Evolutionary conservation across 2,797 vertebrate species (phyloP).

Genomic region (Sorex maritimensis): DNA sequence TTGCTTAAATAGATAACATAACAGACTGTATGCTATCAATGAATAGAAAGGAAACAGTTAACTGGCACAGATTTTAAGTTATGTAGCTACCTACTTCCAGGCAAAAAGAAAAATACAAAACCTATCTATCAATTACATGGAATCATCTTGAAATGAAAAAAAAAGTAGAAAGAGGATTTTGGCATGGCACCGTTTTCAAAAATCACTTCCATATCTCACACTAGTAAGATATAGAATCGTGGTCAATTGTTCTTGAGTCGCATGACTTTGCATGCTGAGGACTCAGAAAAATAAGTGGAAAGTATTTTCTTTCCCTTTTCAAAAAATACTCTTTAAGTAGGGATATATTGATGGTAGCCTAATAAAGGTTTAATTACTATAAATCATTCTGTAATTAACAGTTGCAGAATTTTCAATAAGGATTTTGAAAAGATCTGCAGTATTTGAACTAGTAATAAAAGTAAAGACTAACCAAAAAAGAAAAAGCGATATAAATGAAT

Average conservation of each 20-base stretch:
- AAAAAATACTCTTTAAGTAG: neutral
- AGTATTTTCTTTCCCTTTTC: neutral
- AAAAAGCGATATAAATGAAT: neutral
- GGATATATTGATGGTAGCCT: neutral
- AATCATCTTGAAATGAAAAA: too few species aligned
- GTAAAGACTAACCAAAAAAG: neutral
- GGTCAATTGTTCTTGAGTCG: neutral
- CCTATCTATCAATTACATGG: too few species aligned
- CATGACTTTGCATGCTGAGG: neutral
- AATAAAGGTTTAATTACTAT: neutral
- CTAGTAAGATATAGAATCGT: neutral
- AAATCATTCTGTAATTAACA: neutral
- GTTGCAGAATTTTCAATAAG: neutral
- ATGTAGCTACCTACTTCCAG: too few species aligned
- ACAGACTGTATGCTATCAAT: too few species aligned
- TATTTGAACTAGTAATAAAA: neutral
- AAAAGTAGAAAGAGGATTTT: too few species aligned
- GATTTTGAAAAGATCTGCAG: neutral
- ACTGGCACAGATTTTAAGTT: too few species aligned
- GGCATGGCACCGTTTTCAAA: too few species aligned
- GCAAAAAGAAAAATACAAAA: too few species aligned
- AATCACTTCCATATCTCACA: too few species aligned
- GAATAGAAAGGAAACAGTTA: too few species aligned
- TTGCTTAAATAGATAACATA: too few species aligned
- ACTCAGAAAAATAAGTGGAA: neutral